Conservation (phyloP, 2,113 vertebrate genomes). For the Hystrix brachyura region DNA sequence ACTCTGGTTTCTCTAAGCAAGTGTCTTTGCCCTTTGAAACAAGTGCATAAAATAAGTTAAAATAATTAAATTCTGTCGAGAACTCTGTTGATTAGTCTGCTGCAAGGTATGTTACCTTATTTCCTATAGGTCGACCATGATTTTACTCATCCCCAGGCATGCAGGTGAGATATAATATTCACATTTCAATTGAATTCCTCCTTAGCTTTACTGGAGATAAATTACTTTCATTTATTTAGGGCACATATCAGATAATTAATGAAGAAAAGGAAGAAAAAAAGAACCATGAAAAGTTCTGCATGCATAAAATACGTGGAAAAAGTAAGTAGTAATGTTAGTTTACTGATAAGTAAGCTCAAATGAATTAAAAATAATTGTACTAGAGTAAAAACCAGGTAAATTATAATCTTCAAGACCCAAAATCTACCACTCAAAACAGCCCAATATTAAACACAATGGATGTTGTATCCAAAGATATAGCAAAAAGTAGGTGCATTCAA, state of each 20-base stretch:
- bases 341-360: not conserved
- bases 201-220: not conserved
- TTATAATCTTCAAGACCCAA: not conserved
- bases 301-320: conserved; percentile 27
- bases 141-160: not conserved
- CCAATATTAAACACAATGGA: not conserved
- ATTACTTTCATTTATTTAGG: conserved; percentile 26
- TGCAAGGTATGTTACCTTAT: not conserved
- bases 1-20: conserved; percentile 32
- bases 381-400: conserved; percentile 45
- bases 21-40: not conserved
- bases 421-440: not conserved
- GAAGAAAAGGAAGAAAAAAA: not conserved
- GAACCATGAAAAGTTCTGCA: not conserved
- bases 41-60: conserved; percentile 36
- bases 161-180: not conserved
- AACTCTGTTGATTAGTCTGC: not conserved
- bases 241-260: not conserved
- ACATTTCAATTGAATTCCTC: not conserved
- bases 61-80: not conserved
- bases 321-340: not conserved
- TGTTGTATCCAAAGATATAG: not conserved
- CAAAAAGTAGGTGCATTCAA: not conserved
- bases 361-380: conserved; percentile 15
- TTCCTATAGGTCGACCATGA: not conserved